Evolutionary conservation across 2,113 vertebrate species (phyloP), one percentile per base, ranked within the genome.

Genomic region (Mus pahari): DNA sequence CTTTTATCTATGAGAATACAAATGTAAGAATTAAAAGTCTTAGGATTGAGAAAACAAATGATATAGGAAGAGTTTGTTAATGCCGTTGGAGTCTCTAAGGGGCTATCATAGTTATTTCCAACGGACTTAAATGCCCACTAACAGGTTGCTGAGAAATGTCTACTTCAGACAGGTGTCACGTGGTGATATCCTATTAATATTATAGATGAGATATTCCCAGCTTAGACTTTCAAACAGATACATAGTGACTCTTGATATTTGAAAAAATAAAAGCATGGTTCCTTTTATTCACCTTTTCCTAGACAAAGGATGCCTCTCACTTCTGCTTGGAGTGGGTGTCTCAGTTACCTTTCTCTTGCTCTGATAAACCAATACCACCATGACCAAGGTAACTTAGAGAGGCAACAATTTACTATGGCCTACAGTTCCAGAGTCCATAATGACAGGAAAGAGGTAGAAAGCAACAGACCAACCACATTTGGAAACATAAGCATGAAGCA

Each of bases 1-100:
- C 12, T 84, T 81, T 89, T 62, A 94, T 73, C 81, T 94, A 36
- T 79, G 42, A 28, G 16, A 86, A 92, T 83, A 90, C 62, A 97
- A 89, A 89, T 28, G 75, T 75, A 77, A 70, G 71, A 95, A 79
- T 74, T 91, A 91, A 94, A 20, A 42, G 10, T 66, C 28, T 33
- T 71, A 1, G 3, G 50, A 19, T 42, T 50, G 48, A 88, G 79
- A 92, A 89, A 87, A 12, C 16, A 45, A n/a, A 58, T n/a, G 92
- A 83, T 13, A 20, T 6, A n/a, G n/a, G 66, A 70, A 79, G 26
- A 64, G 39, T 71, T 91, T 93, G n/a, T 4, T 26, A 64, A 75
- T 71, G 22, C 12, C 60, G 82, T 89, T 2, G 2, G 36, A 79
- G n/a, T 79, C 45, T 97, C 3, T 42, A 48, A 66, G n/a, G 42